A percentile compares a stretch with the other conserved stretches of the same genome.
These are phyloP conservation scores for Kradibia gibbosae DNA, from an alignment of 1,140 invertebrate species.

Conservation along the genomic window DNA sequence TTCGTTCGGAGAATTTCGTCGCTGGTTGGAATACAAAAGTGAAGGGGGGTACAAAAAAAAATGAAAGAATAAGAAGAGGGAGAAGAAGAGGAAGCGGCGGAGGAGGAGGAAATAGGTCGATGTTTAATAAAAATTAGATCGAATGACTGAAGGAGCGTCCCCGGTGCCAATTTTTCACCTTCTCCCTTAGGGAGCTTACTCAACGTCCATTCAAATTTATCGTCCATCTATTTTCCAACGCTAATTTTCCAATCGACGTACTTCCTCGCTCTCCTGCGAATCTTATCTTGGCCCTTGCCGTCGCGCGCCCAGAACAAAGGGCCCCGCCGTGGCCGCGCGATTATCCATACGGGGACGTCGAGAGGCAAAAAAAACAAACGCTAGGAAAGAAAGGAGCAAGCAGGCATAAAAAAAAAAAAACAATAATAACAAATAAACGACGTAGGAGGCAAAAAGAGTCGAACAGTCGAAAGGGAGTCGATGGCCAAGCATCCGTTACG, in stretches of 20 bases:
- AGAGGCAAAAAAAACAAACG: too few species aligned
- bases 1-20: too few species aligned
- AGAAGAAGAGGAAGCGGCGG: too few species aligned
- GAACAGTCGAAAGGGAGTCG: slow-evolving; percentile 11
- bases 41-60: too few species aligned
- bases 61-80: too few species aligned
- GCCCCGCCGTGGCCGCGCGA: not conserved
- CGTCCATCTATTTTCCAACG: not conserved
- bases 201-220: not conserved
- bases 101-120: too few species aligned
- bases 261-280: not conserved
- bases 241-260: slow-evolving; percentile 27
- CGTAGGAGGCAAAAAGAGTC: not conserved
- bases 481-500: slow-evolving; percentile 28
- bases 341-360: not conserved
- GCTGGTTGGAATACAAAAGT: too few species aligned
- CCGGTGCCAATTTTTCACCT: not conserved
- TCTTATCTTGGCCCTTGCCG: not conserved
- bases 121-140: too few species aligned
- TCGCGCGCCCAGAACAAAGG: not conserved
- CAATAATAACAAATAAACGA: too few species aligned
- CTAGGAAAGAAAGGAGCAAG: too few species aligned
- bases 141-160: too few species aligned
- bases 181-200: not conserved
- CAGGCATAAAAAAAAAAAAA: not conserved